Conservation (phyloP, 2,797 vertebrate species). For the Gallirallus australis region DNA sequence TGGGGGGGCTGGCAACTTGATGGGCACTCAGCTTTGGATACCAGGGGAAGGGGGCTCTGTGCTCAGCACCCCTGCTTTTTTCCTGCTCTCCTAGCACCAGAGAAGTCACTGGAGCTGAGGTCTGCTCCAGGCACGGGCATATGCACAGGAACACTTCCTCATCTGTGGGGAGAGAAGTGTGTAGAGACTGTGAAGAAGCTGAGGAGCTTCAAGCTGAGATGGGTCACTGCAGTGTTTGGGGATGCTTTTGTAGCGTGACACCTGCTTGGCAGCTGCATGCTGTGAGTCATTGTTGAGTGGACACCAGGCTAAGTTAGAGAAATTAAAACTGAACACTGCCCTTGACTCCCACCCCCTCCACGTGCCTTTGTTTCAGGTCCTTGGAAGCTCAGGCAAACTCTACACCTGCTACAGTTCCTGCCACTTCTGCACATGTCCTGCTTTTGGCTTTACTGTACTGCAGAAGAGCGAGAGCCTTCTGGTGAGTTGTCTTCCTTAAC, state of each 20-base stretch:
- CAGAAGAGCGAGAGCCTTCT: slow-evolving; percentile 86
- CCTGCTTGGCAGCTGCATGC: neutral
- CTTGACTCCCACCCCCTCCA: neutral
- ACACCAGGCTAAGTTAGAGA: neutral
- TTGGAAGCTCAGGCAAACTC: slow-evolving; percentile 86
- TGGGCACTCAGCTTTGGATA: neutral
- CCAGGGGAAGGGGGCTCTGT: neutral
- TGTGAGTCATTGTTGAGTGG: neutral
- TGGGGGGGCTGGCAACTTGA: neutral
- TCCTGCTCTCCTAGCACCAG: neutral
- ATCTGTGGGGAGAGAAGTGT: neutral
- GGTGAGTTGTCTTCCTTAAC: slow-evolving; percentile 81
- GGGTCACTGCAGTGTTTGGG: neutral
- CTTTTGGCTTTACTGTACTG: slow-evolving; percentile 90
- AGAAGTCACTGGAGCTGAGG: neutral
- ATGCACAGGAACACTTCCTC: accelerated
- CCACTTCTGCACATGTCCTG: slow-evolving; percentile 92
- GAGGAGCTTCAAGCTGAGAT: neutral
- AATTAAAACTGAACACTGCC: neutral
- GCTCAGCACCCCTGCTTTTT: neutral
- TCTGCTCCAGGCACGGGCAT: neutral
- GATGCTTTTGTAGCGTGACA: neutral
- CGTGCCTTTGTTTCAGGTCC: slow-evolving; percentile 80
- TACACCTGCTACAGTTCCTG: slow-evolving; percentile 93
- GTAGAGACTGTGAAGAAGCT: neutral